Conservation (phyloP, 2,888 invertebrate genomes). For the Ochropleura leucogaster region DNA sequence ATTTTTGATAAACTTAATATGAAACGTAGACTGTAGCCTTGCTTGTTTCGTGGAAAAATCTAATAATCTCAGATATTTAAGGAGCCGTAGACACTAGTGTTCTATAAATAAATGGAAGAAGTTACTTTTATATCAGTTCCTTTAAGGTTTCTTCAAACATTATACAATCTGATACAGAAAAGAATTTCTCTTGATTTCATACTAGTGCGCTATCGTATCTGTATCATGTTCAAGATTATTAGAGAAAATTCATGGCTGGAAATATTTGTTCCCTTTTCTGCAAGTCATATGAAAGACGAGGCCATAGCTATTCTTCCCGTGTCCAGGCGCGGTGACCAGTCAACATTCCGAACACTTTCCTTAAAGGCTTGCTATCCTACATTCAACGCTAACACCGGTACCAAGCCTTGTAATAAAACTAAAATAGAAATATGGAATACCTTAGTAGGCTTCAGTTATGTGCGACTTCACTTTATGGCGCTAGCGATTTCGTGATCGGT, state of each 20-base stretch:
- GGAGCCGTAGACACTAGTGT: not conserved
- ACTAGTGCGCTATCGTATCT: slow-evolving; percentile 2
- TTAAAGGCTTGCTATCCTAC: slow-evolving; percentile 40
- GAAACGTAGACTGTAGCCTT: slow-evolving; percentile 14
- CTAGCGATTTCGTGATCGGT: slow-evolving; percentile 68
- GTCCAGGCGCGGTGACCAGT: slow-evolving; percentile 49
- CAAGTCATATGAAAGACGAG: slow-evolving; percentile 60
- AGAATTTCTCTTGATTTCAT: not conserved
- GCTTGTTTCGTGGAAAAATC: not conserved
- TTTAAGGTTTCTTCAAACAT: slow-evolving; percentile 6
- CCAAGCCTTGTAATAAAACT: slow-evolving; percentile 68
- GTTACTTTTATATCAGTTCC: not conserved
- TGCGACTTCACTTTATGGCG: slow-evolving; percentile 73
- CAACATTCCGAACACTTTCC: slow-evolving; percentile 48
- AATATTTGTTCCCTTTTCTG: slow-evolving; percentile 47
- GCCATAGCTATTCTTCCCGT: slow-evolving; percentile 47
- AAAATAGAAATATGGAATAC: slow-evolving; percentile 72
- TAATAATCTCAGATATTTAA: slow-evolving; percentile 30
- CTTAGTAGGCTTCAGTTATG: slow-evolving; percentile 68
- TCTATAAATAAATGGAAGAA: not conserved
- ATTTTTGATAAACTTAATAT: slow-evolving; percentile 23
- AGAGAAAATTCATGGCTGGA: slow-evolving; percentile 37
- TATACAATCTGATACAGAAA: slow-evolving; percentile 2
- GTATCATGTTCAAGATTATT: slow-evolving; percentile 36
- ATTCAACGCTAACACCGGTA: slow-evolving; percentile 53